Conservation (phyloP, 1,140 invertebrate genomes). For the Sinonovacula constricta region DNA sequence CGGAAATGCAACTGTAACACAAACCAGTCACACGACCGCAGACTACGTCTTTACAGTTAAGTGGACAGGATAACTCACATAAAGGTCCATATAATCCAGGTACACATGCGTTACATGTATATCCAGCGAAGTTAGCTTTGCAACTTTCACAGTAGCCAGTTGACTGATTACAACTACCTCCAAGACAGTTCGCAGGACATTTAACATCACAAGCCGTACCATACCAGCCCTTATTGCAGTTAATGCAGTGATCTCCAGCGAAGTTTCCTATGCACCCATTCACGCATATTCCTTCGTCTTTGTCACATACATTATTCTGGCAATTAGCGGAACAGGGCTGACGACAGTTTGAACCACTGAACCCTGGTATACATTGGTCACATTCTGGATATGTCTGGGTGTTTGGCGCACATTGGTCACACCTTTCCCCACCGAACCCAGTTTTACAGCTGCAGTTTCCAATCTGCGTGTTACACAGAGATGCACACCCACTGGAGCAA, state of each 20-base stretch:
- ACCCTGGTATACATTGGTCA: not conserved
- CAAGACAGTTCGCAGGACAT: not conserved
- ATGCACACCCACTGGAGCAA: no score
- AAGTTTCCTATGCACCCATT: not conserved
- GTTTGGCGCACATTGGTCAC: no score
- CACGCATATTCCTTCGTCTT: not conserved
- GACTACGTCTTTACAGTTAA: not conserved
- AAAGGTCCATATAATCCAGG: not conserved
- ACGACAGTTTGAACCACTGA: not conserved
- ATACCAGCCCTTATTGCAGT: not conserved
- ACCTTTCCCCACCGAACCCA: no score
- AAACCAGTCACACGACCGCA: not conserved
- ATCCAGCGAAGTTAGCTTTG: not conserved
- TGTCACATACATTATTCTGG: not conserved
- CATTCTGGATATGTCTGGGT: not conserved
- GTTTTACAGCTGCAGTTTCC: no score
- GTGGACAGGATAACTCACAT: not conserved
- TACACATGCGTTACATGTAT: not conserved
- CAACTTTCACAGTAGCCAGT: not conserved
- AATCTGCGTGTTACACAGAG: no score
- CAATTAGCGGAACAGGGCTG: not conserved
- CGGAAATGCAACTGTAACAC: not conserved
- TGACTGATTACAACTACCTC: not conserved
- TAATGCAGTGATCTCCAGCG: not conserved
- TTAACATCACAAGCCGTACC: not conserved